Evolutionary conservation across 2,888 invertebrate genomes (phyloP).

Genomic region (Rotaria socialis): DNA sequence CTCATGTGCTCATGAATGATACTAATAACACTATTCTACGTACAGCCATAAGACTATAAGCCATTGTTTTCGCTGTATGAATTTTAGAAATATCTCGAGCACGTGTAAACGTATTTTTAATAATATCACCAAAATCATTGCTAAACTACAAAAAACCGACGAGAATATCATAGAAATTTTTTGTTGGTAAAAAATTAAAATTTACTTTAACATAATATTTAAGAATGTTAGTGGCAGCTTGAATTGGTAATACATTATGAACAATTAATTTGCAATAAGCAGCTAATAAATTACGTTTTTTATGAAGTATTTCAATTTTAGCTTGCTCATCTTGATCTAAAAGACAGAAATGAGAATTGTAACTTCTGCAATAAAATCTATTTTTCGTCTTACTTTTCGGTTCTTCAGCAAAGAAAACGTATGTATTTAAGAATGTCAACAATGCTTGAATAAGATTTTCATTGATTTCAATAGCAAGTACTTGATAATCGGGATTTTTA

Average conservation of each 20-base stretch:
- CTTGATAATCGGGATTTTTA: constrained; percentile 48
- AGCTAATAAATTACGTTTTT: constrained; percentile 87
- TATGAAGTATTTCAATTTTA: constrained; percentile 85
- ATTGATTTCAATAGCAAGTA: constrained; percentile 22
- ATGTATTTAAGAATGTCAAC: constrained; percentile 33
- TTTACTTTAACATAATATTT: constrained; percentile 88
- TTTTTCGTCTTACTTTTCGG: not conserved
- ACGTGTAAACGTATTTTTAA: constrained; percentile 91
- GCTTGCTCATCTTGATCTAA: constrained; percentile 35
- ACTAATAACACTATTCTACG: not conserved
- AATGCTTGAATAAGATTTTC: constrained; percentile 33
- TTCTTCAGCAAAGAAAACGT: constrained; percentile 18
- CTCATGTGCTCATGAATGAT: not conserved
- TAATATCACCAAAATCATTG: constrained; percentile 95
- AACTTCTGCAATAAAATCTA: not conserved
- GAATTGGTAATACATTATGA: constrained; percentile 89
- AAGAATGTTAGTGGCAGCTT: constrained; percentile 83
- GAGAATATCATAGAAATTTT: constrained; percentile 9
- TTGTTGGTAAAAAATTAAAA: constrained; percentile 35
- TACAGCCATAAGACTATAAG: constrained; percentile 73
- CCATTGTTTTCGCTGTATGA: constrained; percentile 87
- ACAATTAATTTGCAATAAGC: constrained; percentile 95
- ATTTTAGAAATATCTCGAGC: constrained; percentile 95
- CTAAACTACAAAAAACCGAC: constrained; percentile 69
- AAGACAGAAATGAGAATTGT: not conserved